These are phyloP conservation scores for Drosophila melanosoma DNA, from an alignment of 2,888 invertebrate genomes.

Conservation along the genomic window DNA sequence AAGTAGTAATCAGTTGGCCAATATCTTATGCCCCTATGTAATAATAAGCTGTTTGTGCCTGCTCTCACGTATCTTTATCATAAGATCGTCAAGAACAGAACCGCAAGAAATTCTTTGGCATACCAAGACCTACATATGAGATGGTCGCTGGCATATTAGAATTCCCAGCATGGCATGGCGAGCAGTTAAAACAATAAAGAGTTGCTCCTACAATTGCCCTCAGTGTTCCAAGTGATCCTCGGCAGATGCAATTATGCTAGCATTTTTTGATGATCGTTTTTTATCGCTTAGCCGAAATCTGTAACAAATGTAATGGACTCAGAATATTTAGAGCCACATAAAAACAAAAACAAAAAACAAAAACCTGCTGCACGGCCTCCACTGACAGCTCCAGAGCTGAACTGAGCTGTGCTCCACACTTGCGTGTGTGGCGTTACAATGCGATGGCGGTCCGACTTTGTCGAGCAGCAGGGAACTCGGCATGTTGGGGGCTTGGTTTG, in stretches of 20 bases:
- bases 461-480: conserved; percentile 31
- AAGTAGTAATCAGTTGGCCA: conserved; percentile 11
- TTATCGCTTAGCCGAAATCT: conserved; percentile 76
- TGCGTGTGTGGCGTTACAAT: conserved; percentile 59
- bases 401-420: conserved; percentile 5
- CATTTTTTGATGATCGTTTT: conserved; percentile 71
- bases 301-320: conserved; percentile 69
- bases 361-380: conserved; percentile 66
- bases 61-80: conserved; percentile 18
- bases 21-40: conserved; percentile 4
- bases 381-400: conserved; percentile 10
- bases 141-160: conserved; percentile 46
- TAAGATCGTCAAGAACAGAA: conserved; percentile 27
- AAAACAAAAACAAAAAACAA: conserved; percentile 6
- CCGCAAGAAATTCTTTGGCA: conserved; percentile 43
- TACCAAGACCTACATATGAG: conserved; percentile 46
- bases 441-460: conserved; percentile 31
- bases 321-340: conserved; percentile 13
- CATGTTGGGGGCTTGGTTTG: conserved; percentile 21
- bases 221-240: conserved; percentile 25
- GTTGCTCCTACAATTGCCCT: conserved; percentile 34
- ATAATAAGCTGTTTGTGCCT: conserved; percentile 15
- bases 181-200: conserved; percentile 17
- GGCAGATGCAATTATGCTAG: conserved; percentile 64
- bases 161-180: conserved; percentile 59